Evolutionary conservation across 2,888 invertebrate genomes (phyloP).

Genomic region (Hirtodrosophila trivittata): DNA sequence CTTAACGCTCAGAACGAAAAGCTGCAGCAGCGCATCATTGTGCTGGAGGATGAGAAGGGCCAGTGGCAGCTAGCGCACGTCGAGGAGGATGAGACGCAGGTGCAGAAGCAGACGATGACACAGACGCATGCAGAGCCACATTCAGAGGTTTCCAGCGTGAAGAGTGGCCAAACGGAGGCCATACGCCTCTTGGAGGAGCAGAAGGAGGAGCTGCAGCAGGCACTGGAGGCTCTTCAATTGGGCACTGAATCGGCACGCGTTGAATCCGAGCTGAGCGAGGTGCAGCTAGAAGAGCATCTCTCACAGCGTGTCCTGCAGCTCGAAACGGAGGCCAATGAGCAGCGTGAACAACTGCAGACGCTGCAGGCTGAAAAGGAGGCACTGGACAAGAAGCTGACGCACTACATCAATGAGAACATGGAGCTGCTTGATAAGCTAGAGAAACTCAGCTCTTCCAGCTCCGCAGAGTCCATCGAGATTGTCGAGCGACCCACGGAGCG

Average conservation of each 20-base stretch:
- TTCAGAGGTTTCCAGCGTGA: not conserved
- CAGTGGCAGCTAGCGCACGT: constrained; percentile 89
- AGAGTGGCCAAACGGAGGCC: constrained; percentile 63
- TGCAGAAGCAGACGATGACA: too few species aligned
- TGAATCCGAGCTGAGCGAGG: constrained; percentile 90
- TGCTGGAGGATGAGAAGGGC: constrained; percentile 95
- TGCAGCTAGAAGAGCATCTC: constrained; percentile 91
- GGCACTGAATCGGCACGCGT: constrained; percentile 88
- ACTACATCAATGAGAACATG: constrained; percentile 89
- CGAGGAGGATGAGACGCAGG: constrained; percentile 50
- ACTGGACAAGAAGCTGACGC: constrained; percentile 86
- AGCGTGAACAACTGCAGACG: constrained; percentile 68
- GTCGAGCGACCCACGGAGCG: constrained; percentile 86
- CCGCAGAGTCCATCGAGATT: constrained; percentile 90
- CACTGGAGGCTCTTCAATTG: constrained; percentile 82
- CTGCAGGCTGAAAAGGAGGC: constrained; percentile 87
- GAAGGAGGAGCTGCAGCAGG: constrained; percentile 86
- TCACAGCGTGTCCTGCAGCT: constrained; percentile 83
- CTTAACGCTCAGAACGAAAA: constrained; percentile 87
- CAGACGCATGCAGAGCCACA: constrained; percentile 5
- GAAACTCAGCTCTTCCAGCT: constrained; percentile 90
- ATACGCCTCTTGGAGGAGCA: constrained; percentile 84
- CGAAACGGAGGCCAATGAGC: constrained; percentile 85
- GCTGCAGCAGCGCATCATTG: constrained; percentile 90
- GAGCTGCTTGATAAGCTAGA: constrained; percentile 89